phyloP scores from a whole-genome alignment of 2,888 invertebrate species.

The Apoda limacodes region DNA sequence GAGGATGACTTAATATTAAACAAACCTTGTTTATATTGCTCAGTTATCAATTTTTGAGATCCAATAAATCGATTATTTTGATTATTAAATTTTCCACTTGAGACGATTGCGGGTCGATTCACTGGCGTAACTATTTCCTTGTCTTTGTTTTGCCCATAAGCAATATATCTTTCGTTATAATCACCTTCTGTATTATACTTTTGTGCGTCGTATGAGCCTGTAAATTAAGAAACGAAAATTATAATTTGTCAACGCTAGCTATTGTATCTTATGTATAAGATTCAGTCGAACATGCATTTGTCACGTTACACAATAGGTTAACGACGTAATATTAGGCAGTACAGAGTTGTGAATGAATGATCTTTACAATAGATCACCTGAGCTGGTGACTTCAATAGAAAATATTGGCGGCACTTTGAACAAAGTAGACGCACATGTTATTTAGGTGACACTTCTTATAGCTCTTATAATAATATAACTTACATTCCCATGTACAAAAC shows the following conservation, averaged over 20 bases:
- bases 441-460: too few species aligned
- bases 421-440: too few species aligned
- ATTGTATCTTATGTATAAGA: conserved; percentile 30
- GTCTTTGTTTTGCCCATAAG: conserved; percentile 33
- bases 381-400: too few species aligned
- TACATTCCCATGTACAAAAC: too few species aligned
- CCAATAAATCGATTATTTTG: conserved; percentile 33
- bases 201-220: conserved; percentile 58
- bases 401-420: too few species aligned
- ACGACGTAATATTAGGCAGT: conserved; percentile 26
- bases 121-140: conserved; percentile 35
- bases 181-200: conserved; percentile 53
- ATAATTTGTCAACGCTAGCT: conserved; percentile 47
- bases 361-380: conserved; percentile 9
- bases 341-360: conserved; percentile 30
- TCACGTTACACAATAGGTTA: conserved; percentile 41
- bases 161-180: conserved; percentile 37
- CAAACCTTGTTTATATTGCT: too few species aligned
- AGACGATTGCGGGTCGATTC: conserved; percentile 29
- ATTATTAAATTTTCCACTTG: conserved; percentile 35
- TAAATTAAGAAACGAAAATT: conserved; percentile 62
- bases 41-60: too few species aligned
- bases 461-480: too few species aligned
- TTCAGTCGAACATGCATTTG: conserved; percentile 42
- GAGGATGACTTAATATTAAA: too few species aligned